Conservation (phyloP, 2,888 invertebrate genomes). For the Herminia tarsipennalis region DNA sequence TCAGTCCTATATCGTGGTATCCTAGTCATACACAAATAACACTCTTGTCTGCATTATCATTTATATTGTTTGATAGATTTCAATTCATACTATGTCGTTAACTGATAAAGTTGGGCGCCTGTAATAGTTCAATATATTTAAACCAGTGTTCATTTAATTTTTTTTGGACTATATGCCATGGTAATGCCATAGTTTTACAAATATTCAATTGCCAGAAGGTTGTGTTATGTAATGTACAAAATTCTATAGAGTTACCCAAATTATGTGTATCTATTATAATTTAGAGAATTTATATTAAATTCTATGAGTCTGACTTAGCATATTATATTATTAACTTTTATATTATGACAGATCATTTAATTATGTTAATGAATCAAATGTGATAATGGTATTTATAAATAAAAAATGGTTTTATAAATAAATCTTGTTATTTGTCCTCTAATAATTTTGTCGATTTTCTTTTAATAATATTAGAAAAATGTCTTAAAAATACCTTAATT, state of each 20-base stretch:
- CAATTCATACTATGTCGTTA: constrained; percentile 7
- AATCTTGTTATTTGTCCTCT: constrained; percentile 14
- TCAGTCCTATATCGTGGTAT: no score
- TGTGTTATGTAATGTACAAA: constrained; percentile 81
- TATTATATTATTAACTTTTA: constrained; percentile 68
- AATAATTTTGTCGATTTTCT: background rate
- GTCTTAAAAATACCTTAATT: background rate
- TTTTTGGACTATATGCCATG: constrained; percentile 49
- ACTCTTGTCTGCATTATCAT: no score
- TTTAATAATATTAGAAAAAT: background rate
- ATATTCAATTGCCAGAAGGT: constrained; percentile 76
- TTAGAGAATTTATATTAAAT: constrained; percentile 80
- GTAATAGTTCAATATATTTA: constrained; percentile 50
- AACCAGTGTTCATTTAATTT: constrained; percentile 22
- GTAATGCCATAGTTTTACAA: constrained; percentile 72
- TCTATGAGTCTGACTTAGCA: constrained; percentile 81
- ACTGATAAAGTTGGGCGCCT: constrained; percentile 40
- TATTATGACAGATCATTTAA: constrained; percentile 71
- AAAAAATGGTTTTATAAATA: constrained; percentile 49
- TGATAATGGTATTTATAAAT: constrained; percentile 80
- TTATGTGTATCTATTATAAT: constrained; percentile 62
- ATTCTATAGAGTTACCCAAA: constrained; percentile 78
- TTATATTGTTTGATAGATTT: no score
- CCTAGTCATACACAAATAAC: no score
- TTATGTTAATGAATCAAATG: constrained; percentile 71